Evolutionary conservation across 2,888 invertebrate species (phyloP), one percentile per base, ranked within the genome.

Genomic region (Gymnoscelis rufifasciata): DNA sequence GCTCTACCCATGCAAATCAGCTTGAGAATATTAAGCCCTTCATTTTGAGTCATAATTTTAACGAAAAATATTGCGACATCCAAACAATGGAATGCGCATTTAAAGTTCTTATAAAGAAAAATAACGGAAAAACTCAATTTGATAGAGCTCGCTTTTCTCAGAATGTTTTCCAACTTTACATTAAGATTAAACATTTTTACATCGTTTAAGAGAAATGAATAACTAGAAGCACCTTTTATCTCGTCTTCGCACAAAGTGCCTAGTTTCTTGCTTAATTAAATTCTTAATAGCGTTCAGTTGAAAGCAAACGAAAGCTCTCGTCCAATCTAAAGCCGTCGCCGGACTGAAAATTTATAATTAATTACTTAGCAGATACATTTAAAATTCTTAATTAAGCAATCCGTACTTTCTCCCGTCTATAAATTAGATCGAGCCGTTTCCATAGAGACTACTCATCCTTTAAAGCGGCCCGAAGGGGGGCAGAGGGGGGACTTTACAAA

Each of bases 381-480:
- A 80, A 84, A 86, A 86, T 88, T 86, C 83, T 83, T 87, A 87
- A 88, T 87, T 88, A 88, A 87, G 87, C 87, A 87, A 86, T 87
- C 83, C 83, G 78, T 86, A 86, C 83, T 87, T 87, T 86, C 86
- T 82, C 82, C 80, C 76, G 86, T 79, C 86, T 87, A 87, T 88
- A 87, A 88, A 87, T 88, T 87, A 87, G 86, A 87, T 86, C 86
- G 88, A 84, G 87, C 78, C 84, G 88, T 88, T 87, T 87, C 88
- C 88, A 88, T 88, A 87, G 88, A 87, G 87, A 88, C 88, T 88
- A 86, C 87, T 88, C 88, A 88, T 88, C 88, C 88, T 88, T 87
- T 88, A 88, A 88, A 88, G 83, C 88, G 86, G 83, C 82, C 80
- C 71, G 76, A 73, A 72, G 77, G 78, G 71, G 60, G 64, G 64